Evolutionary conservation across 1,140 invertebrate species (phyloP).

Genomic region (Glomeris maerens): DNA sequence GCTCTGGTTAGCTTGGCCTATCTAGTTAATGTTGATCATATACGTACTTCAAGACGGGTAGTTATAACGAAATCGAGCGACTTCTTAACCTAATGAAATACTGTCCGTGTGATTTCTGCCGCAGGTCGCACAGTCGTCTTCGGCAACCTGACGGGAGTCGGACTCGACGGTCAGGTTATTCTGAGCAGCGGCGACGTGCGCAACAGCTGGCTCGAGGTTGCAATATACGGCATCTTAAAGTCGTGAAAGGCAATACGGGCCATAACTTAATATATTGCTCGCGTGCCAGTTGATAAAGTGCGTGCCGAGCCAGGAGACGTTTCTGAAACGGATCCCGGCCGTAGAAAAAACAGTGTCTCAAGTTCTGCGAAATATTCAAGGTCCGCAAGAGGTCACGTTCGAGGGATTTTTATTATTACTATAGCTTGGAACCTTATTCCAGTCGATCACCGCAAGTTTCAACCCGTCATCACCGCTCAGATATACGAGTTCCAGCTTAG

Average conservation of each 20-base stretch:
- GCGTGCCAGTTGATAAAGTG: constrained; percentile 59
- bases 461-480: constrained; percentile 67
- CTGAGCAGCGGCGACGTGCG: constrained; percentile 78
- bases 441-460: constrained; percentile 53
- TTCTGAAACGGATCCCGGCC: constrained; percentile 54
- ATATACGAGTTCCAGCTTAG: constrained; percentile 66
- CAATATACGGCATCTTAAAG: constrained; percentile 29
- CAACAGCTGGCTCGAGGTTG: constrained; percentile 76
- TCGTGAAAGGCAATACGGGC: too few species aligned
- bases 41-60: too few species aligned
- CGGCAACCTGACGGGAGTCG: constrained; percentile 73
- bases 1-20: too few species aligned
- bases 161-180: constrained; percentile 70
- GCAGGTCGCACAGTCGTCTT: constrained; percentile 57
- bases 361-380: constrained; percentile 21
- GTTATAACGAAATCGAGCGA: too few species aligned
- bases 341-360: constrained; percentile 66
- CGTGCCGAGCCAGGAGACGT: constrained; percentile 54
- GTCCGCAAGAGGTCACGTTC: constrained; percentile 10
- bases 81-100: too few species aligned
- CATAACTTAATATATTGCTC: too few species aligned
- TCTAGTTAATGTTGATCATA: too few species aligned
- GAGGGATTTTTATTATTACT: neutral
- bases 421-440: constrained; percentile 2
- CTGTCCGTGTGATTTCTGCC: constrained; percentile 22